These are phyloP conservation scores for Xiphophorus couchianus DNA, from an alignment of 2,113 vertebrate species.

Conservation along the genomic window DNA sequence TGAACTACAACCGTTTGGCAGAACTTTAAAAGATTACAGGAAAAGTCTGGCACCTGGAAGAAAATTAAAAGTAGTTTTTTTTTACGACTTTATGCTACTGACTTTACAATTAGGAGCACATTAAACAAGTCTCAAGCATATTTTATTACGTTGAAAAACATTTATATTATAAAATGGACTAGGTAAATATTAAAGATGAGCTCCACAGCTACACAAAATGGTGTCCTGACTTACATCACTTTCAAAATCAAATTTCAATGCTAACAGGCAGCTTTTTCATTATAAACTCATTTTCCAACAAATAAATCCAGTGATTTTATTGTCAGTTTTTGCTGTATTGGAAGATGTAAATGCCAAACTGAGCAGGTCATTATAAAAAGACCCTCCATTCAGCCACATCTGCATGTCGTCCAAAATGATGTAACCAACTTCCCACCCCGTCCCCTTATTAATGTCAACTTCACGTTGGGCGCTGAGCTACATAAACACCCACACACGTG, in stretches of 20 bases:
- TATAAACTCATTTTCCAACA: slow-evolving; percentile 15
- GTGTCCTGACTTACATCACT: background rate
- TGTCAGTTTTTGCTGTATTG: slow-evolving; percentile 28
- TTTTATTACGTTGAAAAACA: slow-evolving; percentile 36
- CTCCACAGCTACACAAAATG: background rate
- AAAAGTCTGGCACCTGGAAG: background rate
- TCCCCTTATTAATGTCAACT: slow-evolving; percentile 81
- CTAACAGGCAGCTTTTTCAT: background rate
- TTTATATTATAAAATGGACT: slow-evolving; percentile 46
- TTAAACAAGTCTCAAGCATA: slow-evolving; percentile 5
- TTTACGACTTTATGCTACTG: background rate
- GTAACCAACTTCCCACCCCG: slow-evolving; percentile 75
- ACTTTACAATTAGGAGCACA: background rate
- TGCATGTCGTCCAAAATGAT: slow-evolving; percentile 73
- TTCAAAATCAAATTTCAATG: background rate
- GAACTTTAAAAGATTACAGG: background rate
- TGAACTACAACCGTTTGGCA: background rate
- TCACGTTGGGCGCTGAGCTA: slow-evolving; percentile 70
- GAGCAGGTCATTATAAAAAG: slow-evolving; percentile 40
- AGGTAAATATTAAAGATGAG: background rate
- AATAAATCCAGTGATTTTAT: slow-evolving; percentile 48
- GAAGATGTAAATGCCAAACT: slow-evolving; percentile 44
- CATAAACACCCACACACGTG: slow-evolving; percentile 81
- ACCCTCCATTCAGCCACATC: slow-evolving; percentile 71
- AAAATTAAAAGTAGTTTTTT: background rate